These are phyloP conservation scores for Valencia hispanica DNA, from an alignment of 2,797 vertebrate genomes.

Conservation along the genomic window DNA sequence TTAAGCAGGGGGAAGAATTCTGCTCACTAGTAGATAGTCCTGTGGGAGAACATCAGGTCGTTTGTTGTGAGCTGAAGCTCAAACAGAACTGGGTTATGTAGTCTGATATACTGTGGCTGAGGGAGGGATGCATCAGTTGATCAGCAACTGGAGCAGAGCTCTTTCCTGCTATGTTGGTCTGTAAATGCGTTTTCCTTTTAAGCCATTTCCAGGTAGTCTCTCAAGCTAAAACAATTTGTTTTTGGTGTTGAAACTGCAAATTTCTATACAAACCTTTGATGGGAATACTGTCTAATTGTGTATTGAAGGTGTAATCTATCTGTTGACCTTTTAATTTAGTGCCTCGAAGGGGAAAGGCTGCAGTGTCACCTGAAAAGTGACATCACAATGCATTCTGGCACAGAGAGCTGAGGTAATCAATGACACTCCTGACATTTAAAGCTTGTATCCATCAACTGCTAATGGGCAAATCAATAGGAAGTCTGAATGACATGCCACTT, in stretches of 20 bases:
- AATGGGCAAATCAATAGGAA: slow-evolving; percentile 78
- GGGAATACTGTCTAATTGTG: slow-evolving; percentile 7
- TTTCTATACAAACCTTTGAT: neutral
- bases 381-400: slow-evolving; percentile 41
- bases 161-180: neutral
- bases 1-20: neutral
- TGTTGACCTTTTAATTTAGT: slow-evolving; percentile 64
- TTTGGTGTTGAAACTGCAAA: neutral
- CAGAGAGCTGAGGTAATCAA: slow-evolving; percentile 60
- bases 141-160: too few species aligned
- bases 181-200: neutral
- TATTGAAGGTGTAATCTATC: slow-evolving; percentile 22
- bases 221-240: neutral
- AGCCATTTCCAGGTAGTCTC: neutral
- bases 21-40: neutral
- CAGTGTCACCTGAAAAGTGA: slow-evolving; percentile 45
- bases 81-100: neutral
- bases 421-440: slow-evolving; percentile 77
- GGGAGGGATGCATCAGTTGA: neutral
- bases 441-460: slow-evolving; percentile 82
- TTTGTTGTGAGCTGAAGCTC: slow-evolving; percentile 5
- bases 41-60: slow-evolving; percentile 16
- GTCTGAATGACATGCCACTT: slow-evolving; percentile 72
- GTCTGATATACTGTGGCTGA: neutral
- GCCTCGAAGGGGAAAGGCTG: slow-evolving; percentile 53